Evolutionary conservation across 2,888 invertebrate genomes (phyloP).

Genomic region (Gryllus longicercus): DNA sequence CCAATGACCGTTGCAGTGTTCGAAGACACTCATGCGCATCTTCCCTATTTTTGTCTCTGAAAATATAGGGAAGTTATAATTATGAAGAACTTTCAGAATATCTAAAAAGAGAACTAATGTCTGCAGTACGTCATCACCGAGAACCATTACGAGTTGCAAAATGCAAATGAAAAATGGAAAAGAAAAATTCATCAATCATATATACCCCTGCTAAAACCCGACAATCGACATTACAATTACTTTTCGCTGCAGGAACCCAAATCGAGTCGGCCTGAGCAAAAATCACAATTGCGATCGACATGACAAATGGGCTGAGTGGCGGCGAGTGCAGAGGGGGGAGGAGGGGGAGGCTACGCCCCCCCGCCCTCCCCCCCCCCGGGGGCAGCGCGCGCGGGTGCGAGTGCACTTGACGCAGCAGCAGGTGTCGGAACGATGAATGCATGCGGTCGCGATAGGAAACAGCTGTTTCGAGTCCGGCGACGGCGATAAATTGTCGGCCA

Average conservation of each 20-base stretch:
- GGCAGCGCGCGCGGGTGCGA: neutral
- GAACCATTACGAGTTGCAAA: too few relatives aligned
- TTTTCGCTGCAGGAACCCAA: neutral
- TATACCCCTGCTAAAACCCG: too few relatives aligned
- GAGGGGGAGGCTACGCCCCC: neutral
- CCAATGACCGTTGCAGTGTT: too few relatives aligned
- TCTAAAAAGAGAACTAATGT: too few relatives aligned
- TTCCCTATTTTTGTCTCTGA: too few relatives aligned
- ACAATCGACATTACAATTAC: too few relatives aligned
- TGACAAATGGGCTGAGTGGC: neutral
- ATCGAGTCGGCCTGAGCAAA: neutral
- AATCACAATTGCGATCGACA: neutral
- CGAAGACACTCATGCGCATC: too few relatives aligned
- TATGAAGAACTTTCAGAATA: too few relatives aligned
- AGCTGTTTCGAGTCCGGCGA: slow-evolving; percentile 28
- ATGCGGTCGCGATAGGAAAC: slow-evolving; percentile 33
- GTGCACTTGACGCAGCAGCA: slow-evolving; percentile 25
- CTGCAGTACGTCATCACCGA: too few relatives aligned
- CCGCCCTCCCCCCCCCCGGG: neutral
- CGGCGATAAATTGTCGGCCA: slow-evolving; percentile 28
- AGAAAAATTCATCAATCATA: too few relatives aligned
- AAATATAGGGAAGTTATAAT: too few relatives aligned
- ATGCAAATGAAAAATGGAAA: too few relatives aligned
- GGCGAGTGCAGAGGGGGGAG: neutral
- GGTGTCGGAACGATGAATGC: slow-evolving; percentile 32